Conservation (phyloP, 2,888 invertebrate genomes). For the Aphodius sticticus region DNA sequence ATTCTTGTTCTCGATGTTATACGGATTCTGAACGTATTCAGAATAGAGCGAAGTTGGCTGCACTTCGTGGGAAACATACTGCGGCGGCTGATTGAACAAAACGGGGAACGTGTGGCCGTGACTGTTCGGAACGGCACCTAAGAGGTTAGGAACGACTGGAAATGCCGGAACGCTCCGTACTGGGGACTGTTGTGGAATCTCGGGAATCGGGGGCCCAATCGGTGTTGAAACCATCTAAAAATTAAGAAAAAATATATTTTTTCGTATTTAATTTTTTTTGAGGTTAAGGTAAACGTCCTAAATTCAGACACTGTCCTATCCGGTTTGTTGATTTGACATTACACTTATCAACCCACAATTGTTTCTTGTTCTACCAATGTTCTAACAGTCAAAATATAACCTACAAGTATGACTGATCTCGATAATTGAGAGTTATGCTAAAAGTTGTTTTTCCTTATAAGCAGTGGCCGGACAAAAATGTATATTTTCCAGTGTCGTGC, state of each 20-base stretch:
- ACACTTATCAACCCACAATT: too few species aligned
- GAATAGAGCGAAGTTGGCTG: slow-evolving; percentile 60
- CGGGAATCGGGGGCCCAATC: slow-evolving; percentile 59
- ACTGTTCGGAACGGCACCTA: slow-evolving; percentile 40
- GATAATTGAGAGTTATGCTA: too few species aligned
- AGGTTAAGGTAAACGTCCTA: too few species aligned
- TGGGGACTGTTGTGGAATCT: slow-evolving; percentile 51
- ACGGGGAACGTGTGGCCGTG: slow-evolving; percentile 56
- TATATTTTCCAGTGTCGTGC: too few species aligned
- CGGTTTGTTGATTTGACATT: too few species aligned
- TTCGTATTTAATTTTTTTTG: too few species aligned
- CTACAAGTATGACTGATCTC: too few species aligned
- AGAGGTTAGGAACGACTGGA: slow-evolving; percentile 34
- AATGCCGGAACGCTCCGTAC: slow-evolving; percentile 30
- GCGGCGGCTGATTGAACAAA: slow-evolving; percentile 50
- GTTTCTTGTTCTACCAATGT: too few species aligned
- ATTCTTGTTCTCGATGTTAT: slow-evolving; percentile 53
- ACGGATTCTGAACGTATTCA: slow-evolving; percentile 67
- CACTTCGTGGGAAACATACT: slow-evolving; percentile 43
- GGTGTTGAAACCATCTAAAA: slow-evolving; percentile 72
- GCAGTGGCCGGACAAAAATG: too few species aligned
- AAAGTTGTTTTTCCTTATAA: too few species aligned
- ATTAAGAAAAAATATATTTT: neutral
- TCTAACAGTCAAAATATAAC: too few species aligned
- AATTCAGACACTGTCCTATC: too few species aligned